Evolutionary conservation across 2,888 invertebrate species (phyloP).

Genomic region (Brassicogethes aeneus): DNA sequence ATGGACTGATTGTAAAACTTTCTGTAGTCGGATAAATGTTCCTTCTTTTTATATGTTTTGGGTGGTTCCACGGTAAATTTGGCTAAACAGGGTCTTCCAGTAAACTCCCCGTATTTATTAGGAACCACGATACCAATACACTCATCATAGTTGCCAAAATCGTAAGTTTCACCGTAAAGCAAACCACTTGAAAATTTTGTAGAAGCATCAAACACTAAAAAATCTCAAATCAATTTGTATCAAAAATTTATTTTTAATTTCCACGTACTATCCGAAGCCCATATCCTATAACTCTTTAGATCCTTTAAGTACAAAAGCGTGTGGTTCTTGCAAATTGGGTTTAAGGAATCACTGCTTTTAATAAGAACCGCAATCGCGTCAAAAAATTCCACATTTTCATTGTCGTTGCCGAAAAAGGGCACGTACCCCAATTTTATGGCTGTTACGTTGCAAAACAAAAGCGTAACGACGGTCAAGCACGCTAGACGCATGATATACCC

Average conservation of each 20-base stretch:
- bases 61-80: slow-evolving; percentile 40
- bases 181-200: slow-evolving; percentile 60
- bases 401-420: not conserved
- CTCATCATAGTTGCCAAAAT: slow-evolving; percentile 65
- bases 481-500: no score
- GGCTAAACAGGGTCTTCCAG: slow-evolving; percentile 57
- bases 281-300: slow-evolving; percentile 22
- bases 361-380: slow-evolving; percentile 16
- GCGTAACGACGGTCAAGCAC: no score
- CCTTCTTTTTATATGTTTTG: slow-evolving; percentile 2
- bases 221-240: no score
- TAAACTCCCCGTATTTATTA: slow-evolving; percentile 31
- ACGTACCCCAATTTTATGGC: not conserved
- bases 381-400: not conserved
- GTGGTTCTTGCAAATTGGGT: slow-evolving; percentile 22
- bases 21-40: slow-evolving; percentile 13
- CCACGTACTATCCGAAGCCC: slow-evolving; percentile 31
- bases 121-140: slow-evolving; percentile 42
- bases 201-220: slow-evolving; percentile 60
- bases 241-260: no score
- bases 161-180: slow-evolving; percentile 55
- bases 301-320: slow-evolving; percentile 23
- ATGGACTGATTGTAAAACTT: slow-evolving; percentile 20
- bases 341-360: slow-evolving; percentile 19
- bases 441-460: not conserved